A percentile compares a stretch with the other conserved stretches of the same genome.
Conservation (phyloP, 2,797 vertebrate species). For the Urocyon cinereoargenteus region DNA sequence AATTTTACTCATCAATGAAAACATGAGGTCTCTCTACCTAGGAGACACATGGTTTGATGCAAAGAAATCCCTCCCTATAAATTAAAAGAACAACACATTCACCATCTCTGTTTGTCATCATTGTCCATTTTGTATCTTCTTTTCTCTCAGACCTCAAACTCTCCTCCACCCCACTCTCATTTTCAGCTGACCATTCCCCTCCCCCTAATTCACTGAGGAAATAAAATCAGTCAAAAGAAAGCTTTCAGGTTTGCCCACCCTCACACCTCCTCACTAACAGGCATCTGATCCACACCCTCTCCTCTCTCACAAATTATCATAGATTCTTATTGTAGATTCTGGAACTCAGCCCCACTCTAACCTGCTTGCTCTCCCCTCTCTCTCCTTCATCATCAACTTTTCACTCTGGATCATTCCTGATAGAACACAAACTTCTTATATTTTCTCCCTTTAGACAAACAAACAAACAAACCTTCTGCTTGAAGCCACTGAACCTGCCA, state of each 20-base stretch:
- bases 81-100: neutral
- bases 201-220: neutral
- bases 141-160: neutral
- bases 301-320: too few relatives aligned
- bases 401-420: neutral
- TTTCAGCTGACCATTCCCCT: neutral
- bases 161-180: neutral
- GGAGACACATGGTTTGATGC: neutral
- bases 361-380: neutral
- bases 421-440: neutral
- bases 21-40: neutral
- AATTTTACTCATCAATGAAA: neutral
- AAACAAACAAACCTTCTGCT: neutral
- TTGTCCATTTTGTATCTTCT: neutral
- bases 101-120: too few relatives aligned
- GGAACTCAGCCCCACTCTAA: neutral
- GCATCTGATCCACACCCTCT: neutral
- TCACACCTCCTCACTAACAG: neutral
- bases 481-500: neutral
- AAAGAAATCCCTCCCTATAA: neutral
- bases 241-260: neutral
- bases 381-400: neutral
- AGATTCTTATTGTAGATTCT: neutral
- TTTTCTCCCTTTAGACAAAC: neutral
- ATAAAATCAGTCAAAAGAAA: neutral